Base-by-base conservation (phyloP, 92 coral and sea anemone species). In the Epizoanthus fatuus region DNA sequence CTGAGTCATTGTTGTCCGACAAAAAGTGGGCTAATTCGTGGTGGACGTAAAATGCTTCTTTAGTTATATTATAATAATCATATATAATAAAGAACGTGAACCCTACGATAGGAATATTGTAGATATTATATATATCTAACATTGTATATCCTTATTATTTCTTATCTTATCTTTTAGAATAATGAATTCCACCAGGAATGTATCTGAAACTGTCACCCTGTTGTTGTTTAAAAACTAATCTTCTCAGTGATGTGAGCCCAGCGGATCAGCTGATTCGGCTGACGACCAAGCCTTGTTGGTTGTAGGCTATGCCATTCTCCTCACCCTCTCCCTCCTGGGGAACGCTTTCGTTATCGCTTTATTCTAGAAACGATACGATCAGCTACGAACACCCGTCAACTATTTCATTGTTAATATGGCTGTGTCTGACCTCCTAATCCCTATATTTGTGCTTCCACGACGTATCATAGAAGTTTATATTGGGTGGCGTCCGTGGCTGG, bases 381-480 rank as follows among this genome's bases (percentile, higher is more conserved):
- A 37, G 17, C 44, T 67, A 8, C 51, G 72, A 67, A 29, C 72
- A n/a, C n/a, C n/a, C n/a, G n/a, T n/a, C n/a, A n/a, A n/a, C n/a
- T n/a, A n/a, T n/a, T n/a, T n/a, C n/a, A n/a, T n/a, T 1, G 51
- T 17, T 12, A 67, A 35, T 37, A 67, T 67, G 72, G 72, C 72
- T 7, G 72, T 67, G 15, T 67, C 72, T 1, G 72, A 67, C 20
- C 51, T 67, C 12, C 39, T 32, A 13, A 8, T 67, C 7, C 72
- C 72, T 0, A n/a, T n/a, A n/a, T n/a, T n/a, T n/a, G n/a, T n/a
- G n/a, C n/a, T n/a, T n/a, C n/a, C n/a, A n/a, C n/a, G n/a, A n/a
- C n/a, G n/a, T n/a, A n/a, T n/a, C n/a, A n/a, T n/a, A n/a, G n/a
- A n/a, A n/a, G n/a, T n/a, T n/a, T n/a, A n/a, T n/a, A n/a, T n/a